phyloP scores from a whole-genome alignment of 1,140 invertebrate species.

The Drosophila ogumai region DNA sequence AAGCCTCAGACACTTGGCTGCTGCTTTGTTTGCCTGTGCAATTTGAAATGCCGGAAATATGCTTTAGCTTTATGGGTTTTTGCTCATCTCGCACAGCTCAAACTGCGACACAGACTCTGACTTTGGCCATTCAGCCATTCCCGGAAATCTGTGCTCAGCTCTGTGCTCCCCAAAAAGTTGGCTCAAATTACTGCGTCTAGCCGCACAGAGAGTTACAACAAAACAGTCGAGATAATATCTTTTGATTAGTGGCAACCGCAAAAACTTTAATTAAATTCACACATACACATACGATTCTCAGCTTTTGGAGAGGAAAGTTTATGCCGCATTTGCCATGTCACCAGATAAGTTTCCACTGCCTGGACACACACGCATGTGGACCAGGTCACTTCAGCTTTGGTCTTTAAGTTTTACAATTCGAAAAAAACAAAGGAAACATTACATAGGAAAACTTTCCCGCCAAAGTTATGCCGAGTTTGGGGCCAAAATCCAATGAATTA shows the following conservation, averaged over 20 bases:
- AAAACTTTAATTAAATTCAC: conserved; percentile 82
- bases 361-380: conserved; percentile 53
- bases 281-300: conserved; percentile 65
- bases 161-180: conserved; percentile 17
- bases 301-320: conserved; percentile 54
- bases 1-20: conserved; percentile 13
- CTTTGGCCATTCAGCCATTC: conserved; percentile 4
- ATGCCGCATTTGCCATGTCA: conserved; percentile 77
- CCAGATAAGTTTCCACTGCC: conserved; percentile 68
- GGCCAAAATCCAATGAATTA: conserved; percentile 68
- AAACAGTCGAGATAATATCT: conserved; percentile 70
- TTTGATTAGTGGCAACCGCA: conserved; percentile 81
- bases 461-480: conserved; percentile 62
- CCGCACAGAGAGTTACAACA: conserved; percentile 15
- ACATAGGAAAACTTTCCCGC: conserved; percentile 58
- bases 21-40: conserved; percentile 59
- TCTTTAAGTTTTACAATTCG: conserved; percentile 63
- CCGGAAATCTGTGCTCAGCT: conserved; percentile 9
- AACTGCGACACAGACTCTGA: neutral
- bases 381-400: conserved; percentile 28
- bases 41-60: conserved; percentile 81
- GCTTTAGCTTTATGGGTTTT: conserved; percentile 63
- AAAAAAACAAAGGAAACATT: conserved; percentile 27
- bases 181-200: conserved; percentile 47
- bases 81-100: conserved; percentile 14